Conservation (phyloP, 2,797 vertebrate genomes). For the Sebastes elongatus region DNA sequence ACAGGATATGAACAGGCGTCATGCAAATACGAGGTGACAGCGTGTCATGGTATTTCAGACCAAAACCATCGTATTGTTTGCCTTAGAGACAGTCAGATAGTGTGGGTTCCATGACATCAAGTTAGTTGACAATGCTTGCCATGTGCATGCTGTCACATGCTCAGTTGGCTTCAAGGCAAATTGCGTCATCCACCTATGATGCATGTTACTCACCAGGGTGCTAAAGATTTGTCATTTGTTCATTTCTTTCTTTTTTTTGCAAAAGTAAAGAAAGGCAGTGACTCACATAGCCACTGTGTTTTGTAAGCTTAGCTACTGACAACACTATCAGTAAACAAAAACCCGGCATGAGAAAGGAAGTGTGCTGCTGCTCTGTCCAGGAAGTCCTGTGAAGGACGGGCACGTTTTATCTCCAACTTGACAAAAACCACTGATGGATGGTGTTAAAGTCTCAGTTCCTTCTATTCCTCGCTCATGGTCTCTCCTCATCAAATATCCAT, state of each 20-base stretch:
- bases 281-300: not conserved
- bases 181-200: not conserved
- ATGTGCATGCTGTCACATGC: not conserved
- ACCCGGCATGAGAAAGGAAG: conserved; percentile 14
- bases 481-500: conserved; percentile 69
- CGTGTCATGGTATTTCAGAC: not conserved
- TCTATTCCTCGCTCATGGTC: conserved; percentile 1
- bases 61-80: not conserved
- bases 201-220: not conserved
- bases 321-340: not conserved
- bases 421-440: conserved; percentile 7
- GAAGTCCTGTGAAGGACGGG: conserved; percentile 5
- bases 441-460: not conserved
- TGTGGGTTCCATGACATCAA: conserved; percentile 1
- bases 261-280: not conserved
- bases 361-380: not conserved
- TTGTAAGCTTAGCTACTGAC: not conserved
- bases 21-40: not conserved
- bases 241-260: not conserved
- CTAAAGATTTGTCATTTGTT: not conserved
- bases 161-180: not conserved
- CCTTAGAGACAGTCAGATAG: not conserved
- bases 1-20: not conserved
- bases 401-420: conserved; percentile 2
- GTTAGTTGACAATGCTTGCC: conserved; percentile 12